Evolutionary conservation across 2,797 vertebrate genomes (phyloP).

Genomic region (Thamnophis elegans): DNA sequence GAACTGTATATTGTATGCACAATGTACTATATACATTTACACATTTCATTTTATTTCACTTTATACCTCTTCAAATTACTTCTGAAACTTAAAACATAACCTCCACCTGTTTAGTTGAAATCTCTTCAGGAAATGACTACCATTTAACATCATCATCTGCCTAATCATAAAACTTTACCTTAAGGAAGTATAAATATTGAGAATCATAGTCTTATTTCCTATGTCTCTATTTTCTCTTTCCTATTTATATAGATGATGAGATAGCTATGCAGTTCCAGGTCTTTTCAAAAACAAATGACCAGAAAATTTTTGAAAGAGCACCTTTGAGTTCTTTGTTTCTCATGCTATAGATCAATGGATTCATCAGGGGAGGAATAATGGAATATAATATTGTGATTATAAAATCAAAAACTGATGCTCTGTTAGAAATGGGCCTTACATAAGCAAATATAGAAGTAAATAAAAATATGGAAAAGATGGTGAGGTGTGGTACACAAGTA

Average conservation of each 20-base stretch:
- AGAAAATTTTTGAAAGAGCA: background rate
- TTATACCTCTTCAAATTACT: too few relatives aligned
- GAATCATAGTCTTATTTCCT: too few relatives aligned
- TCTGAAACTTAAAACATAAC: too few relatives aligned
- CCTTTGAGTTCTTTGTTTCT: background rate
- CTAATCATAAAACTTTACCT: too few relatives aligned
- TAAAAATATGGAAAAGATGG: background rate
- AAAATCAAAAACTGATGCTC: background rate
- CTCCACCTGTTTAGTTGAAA: too few relatives aligned
- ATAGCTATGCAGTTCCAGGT: too few relatives aligned
- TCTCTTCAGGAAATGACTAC: too few relatives aligned
- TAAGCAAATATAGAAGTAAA: background rate
- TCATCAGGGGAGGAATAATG: background rate
- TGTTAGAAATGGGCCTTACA: background rate
- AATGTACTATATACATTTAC: too few relatives aligned
- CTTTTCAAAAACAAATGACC: background rate
- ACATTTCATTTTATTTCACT: background rate
- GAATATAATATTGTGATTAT: background rate
- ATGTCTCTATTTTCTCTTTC: too few relatives aligned
- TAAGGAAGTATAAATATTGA: too few relatives aligned
- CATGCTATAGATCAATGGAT: background rate
- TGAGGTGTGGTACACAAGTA: background rate
- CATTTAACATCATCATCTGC: too few relatives aligned
- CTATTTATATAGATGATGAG: background rate
- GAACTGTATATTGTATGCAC: too few relatives aligned